Base-by-base conservation (phyloP, 2,888 invertebrate species). In the Ryuthela nishihirai region DNA sequence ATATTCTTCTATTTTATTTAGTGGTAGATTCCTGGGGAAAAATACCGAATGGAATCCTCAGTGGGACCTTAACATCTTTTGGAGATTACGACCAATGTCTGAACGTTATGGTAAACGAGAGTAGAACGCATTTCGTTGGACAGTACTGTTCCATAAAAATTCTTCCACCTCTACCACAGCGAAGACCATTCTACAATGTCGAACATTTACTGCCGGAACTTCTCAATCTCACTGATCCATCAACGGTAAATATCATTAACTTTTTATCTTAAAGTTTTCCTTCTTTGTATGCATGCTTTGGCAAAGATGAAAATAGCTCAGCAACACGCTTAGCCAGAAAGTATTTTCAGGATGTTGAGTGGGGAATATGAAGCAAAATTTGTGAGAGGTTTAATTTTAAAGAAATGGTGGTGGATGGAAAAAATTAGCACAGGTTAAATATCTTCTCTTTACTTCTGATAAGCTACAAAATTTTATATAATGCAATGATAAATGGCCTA, bases 11-110 rank as follows among this genome's bases (percentile, higher is more conserved):
- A 17, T 25, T 18, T 21, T 25, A 53, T 59, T 39, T 36, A 59
- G 58, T 59, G 58, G n/a, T 59, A 7, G 58, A 59, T 40, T 23
- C 58, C 4, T 53, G 38, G 3, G 58, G 58, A 1, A 59, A 59
- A 20, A 21, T 59, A 1, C 52, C 58, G 2, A 52, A 53, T 15
- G 53, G 58, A 4, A 20, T 59, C 9, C 18, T 43, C n/a, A 35
- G 23, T 4, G 58, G 58, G 2, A 47, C n/a, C 3, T 15, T 53
- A n/a, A 53, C 38, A n/a, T 47, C 58, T 4, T 35, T 59, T n/a
- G 58, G 58, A 9, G 58, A 59, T 25, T 59, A 53, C 34, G 58
- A 59, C 12, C 32, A 43, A 18, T 59, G 58, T 17, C 18, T 59
- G 2, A 34, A 36, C 10, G 35, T 38, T 0, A 21, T 21, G 0